phyloP scores from a whole-genome alignment of 2,888 invertebrate genomes.

The Euplagia quadripunctaria region DNA sequence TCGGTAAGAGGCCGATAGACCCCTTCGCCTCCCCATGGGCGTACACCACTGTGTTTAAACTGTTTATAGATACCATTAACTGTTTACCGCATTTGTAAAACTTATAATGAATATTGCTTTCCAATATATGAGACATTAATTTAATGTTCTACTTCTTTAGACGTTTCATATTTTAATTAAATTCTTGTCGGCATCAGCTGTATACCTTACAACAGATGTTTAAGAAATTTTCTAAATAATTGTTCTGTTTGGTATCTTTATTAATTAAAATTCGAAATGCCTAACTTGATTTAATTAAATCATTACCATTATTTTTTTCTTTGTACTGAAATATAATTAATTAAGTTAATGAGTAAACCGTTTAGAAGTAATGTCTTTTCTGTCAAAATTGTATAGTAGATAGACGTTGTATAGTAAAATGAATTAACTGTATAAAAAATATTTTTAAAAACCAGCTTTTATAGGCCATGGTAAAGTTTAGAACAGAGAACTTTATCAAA shows the following conservation, averaged over 20 bases:
- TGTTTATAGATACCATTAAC: too few relatives aligned
- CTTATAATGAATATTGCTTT: not conserved
- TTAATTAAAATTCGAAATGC: slow-evolving; percentile 9
- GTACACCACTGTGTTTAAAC: not conserved
- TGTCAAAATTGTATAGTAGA: too few relatives aligned
- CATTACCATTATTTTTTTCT: not conserved
- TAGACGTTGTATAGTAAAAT: too few relatives aligned
- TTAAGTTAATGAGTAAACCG: not conserved
- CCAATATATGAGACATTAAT: slow-evolving; percentile 3
- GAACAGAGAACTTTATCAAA: too few relatives aligned
- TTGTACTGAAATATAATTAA: not conserved
- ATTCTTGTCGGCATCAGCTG: slow-evolving; percentile 15
- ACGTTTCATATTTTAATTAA: slow-evolving; percentile 24
- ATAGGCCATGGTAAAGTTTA: too few relatives aligned
- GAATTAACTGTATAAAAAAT: too few relatives aligned
- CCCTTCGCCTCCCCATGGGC: too few relatives aligned
- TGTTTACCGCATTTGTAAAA: not conserved
- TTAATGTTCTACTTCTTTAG: slow-evolving; percentile 2
- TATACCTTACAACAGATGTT: slow-evolving; percentile 18
- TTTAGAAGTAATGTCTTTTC: not conserved
- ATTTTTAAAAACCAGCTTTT: too few relatives aligned
- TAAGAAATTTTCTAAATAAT: slow-evolving; percentile 20
- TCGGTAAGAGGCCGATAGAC: too few relatives aligned
- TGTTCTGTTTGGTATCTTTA: slow-evolving; percentile 11
- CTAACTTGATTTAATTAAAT: slow-evolving; percentile 16